phyloP scores from a whole-genome alignment of 92 coral and sea anemone genomes.

The Palythoa heliodiscus region DNA sequence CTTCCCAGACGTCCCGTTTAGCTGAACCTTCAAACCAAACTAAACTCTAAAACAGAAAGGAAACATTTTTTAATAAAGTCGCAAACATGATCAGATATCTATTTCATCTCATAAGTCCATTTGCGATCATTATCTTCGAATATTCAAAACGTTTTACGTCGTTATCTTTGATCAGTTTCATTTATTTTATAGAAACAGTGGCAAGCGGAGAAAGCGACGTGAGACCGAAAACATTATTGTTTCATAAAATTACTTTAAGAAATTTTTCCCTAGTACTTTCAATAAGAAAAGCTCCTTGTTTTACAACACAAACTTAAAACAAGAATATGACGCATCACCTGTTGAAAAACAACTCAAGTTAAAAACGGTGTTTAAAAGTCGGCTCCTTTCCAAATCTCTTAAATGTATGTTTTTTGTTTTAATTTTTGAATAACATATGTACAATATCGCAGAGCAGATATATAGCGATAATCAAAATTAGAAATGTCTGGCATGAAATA shows the following conservation, averaged over 20 bases:
- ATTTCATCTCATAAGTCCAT: slow-evolving; percentile 13
- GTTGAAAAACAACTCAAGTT: neutral
- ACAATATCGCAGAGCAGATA: neutral
- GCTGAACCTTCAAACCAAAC: neutral
- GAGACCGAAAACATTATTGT: neutral
- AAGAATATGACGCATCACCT: neutral
- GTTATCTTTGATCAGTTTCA: neutral
- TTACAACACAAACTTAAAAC: neutral
- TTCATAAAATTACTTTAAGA: neutral
- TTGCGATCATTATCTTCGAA: slow-evolving; percentile 1
- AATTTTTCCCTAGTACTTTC: neutral
- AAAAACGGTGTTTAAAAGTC: neutral
- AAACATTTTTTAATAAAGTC: neutral
- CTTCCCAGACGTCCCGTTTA: neutral
- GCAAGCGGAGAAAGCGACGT: neutral
- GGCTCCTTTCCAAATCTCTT: neutral
- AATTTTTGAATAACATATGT: neutral
- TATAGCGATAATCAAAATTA: neutral
- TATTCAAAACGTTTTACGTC: neutral
- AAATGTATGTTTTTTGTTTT: neutral
- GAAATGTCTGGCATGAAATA: neutral
- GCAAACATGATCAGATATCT: slow-evolving; percentile 6
- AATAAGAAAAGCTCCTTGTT: neutral
- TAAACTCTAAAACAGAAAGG: neutral
- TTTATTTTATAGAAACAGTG: neutral